Evolutionary conservation across 2,113 vertebrate species (phyloP).

Genomic region (Phalacrocorax aristotelis): DNA sequence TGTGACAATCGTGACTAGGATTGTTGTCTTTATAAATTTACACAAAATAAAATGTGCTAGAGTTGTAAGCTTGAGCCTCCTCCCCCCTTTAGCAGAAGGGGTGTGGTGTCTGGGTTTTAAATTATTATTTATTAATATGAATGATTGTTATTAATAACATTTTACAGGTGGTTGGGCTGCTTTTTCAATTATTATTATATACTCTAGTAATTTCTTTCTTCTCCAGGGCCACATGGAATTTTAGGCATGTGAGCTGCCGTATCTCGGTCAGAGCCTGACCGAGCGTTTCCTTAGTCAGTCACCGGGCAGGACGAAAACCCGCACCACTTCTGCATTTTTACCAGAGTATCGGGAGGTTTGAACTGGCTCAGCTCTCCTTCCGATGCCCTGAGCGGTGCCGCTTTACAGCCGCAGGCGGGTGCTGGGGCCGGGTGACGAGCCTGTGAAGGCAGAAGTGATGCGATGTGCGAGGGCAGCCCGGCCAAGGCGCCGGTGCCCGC

Average conservation of each 20-base stretch:
- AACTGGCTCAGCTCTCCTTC: fast-evolving
- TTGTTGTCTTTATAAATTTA: slow-evolving; percentile 70
- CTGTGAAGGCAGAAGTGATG: fast-evolving
- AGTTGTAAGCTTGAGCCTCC: slow-evolving; percentile 49
- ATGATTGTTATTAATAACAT: background rate
- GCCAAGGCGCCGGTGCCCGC: background rate
- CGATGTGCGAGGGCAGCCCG: fast-evolving
- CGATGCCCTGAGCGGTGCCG: background rate
- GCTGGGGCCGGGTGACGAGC: background rate
- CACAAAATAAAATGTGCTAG: slow-evolving; percentile 72
- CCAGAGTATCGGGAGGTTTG: fast-evolving
- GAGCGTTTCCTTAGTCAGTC: background rate
- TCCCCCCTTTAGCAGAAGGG: background rate
- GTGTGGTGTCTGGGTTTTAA: background rate
- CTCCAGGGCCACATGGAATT: background rate
- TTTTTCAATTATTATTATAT: background rate
- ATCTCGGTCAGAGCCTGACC: background rate
- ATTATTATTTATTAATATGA: background rate
- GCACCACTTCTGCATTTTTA: background rate
- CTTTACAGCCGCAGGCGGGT: fast-evolving
- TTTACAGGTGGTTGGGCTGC: background rate
- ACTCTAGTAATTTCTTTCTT: background rate
- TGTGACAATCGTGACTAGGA: slow-evolving; percentile 65
- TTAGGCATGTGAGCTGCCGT: background rate
- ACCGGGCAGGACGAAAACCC: background rate